Conservation (phyloP, 2,888 invertebrate species). For the Thysanoteuthis rhombus region DNA sequence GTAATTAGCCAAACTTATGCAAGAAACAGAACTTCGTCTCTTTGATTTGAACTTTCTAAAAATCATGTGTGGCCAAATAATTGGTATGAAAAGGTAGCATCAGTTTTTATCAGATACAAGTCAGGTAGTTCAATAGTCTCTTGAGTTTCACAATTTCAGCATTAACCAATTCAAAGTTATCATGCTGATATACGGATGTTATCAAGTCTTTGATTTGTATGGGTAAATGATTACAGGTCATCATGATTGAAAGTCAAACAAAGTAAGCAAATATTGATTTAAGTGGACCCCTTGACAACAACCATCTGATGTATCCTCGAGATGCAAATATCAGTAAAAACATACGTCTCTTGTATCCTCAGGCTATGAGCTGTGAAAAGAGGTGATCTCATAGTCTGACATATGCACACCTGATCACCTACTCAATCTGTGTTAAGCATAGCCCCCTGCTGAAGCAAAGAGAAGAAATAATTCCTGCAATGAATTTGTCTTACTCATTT, state of each 20-base stretch:
- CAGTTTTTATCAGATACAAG: too few relatives aligned
- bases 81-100: too few relatives aligned
- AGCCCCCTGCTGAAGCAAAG: neutral
- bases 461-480: neutral
- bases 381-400: neutral
- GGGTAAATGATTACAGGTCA: neutral
- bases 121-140: neutral
- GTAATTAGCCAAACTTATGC: too few relatives aligned
- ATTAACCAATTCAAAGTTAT: neutral
- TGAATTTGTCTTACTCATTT: neutral
- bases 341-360: neutral
- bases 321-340: neutral
- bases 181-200: neutral
- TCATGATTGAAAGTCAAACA: neutral
- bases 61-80: too few relatives aligned
- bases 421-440: neutral
- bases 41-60: too few relatives aligned
- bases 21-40: too few relatives aligned
- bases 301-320: neutral
- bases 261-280: neutral
- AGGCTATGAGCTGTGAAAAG: neutral
- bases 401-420: neutral
- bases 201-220: neutral
- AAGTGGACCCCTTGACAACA: neutral
- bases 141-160: neutral